phyloP scores from a whole-genome alignment of 2,113 vertebrate genomes.

The Electrona antarctica region DNA sequence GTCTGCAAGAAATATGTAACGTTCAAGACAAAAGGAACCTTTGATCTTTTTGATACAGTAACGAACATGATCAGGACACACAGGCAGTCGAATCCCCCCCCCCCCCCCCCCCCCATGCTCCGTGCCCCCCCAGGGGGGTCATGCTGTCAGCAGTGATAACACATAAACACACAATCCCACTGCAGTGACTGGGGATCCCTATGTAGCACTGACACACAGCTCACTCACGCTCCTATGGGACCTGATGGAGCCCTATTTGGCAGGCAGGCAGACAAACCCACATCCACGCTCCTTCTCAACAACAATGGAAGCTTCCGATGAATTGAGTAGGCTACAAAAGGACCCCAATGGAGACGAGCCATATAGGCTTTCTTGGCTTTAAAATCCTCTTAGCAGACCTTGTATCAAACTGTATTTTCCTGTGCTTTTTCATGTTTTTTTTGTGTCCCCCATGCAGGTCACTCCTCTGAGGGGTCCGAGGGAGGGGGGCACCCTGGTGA shows the following conservation, averaged over 20 bases:
- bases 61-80: too few relatives aligned
- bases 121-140: conserved; percentile 30
- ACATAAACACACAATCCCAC: conserved; percentile 25
- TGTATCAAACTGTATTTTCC: not conserved
- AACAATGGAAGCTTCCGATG: too few relatives aligned
- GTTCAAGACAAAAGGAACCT: not conserved
- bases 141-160: conserved; percentile 20
- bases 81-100: not conserved
- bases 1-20: conserved; percentile 25
- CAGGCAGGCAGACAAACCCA: conserved; percentile 52
- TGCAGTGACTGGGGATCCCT: conserved; percentile 34
- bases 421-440: too few relatives aligned
- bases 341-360: too few relatives aligned
- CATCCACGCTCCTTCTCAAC: too few relatives aligned
- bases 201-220: conserved; percentile 58
- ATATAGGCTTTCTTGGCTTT: too few relatives aligned
- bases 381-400: too few relatives aligned
- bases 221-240: conserved; percentile 36
- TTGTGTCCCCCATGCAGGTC: conserved; percentile 77
- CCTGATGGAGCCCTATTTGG: conserved; percentile 50
- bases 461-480: conserved; percentile 91
- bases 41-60: too few relatives aligned
- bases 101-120: not conserved
- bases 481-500: conserved; percentile 95
- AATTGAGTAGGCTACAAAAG: too few relatives aligned